Percentiles rank a stretch among this genome's conserved stretches.
Evolutionary conservation across 2,797 vertebrate genomes (phyloP).

Genomic region (Anguilla pacifica): DNA sequence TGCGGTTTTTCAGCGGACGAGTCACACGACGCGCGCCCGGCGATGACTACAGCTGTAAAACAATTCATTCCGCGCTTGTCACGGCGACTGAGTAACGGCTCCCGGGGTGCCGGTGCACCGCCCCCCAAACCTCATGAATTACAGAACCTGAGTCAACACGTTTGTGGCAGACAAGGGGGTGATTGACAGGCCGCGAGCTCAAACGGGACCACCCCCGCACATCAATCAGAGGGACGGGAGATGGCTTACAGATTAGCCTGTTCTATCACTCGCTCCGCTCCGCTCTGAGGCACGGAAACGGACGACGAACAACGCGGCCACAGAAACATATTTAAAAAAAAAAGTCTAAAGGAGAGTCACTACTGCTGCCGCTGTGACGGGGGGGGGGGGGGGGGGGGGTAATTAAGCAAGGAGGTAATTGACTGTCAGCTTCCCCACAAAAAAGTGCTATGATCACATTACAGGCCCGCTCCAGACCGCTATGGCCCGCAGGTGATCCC

Average conservation of each 20-base stretch:
- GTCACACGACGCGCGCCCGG: not conserved
- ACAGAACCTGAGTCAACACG: slow-evolving; percentile 28
- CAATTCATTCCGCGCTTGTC: slow-evolving; percentile 31
- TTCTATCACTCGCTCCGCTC: slow-evolving; percentile 19
- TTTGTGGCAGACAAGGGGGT: slow-evolving; percentile 21
- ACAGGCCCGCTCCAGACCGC: not conserved
- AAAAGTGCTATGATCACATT: not conserved
- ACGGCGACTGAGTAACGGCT: slow-evolving; percentile 56
- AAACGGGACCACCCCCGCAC: slow-evolving; percentile 10
- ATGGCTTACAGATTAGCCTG: slow-evolving; percentile 20
- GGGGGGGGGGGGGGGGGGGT: not conserved
- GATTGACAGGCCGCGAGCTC: slow-evolving; percentile 16
- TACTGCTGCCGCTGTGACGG: not conserved
- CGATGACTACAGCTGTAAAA: slow-evolving; percentile 43
- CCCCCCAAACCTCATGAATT: slow-evolving; percentile 22
- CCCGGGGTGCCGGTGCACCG: slow-evolving; percentile 37
- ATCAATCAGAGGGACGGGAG: slow-evolving; percentile 26
- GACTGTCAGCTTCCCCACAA: not conserved
- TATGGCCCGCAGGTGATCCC: not conserved
- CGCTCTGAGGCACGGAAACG: not conserved
- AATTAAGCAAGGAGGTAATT: not conserved
- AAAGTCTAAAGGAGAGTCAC: not conserved
- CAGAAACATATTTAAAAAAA: not conserved
- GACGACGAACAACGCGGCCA: not conserved
- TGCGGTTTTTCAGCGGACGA: not conserved